Percentiles rank a stretch among this genome's conserved stretches.
Evolutionary conservation across 2,113 vertebrate species (phyloP).

Genomic region (Atractosteus spatula): DNA sequence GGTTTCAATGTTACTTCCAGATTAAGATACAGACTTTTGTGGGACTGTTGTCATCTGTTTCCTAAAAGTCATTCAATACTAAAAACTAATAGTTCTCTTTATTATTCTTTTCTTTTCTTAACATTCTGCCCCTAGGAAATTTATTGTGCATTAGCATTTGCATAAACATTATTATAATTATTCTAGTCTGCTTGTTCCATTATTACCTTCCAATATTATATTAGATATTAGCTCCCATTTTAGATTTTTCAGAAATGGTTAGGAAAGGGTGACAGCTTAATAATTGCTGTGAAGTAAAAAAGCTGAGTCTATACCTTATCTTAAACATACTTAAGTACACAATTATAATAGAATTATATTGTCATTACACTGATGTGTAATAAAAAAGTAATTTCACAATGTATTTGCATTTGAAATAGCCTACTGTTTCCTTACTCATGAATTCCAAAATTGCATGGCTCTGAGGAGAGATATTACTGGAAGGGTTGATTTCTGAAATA

Average conservation of each 20-base stretch:
- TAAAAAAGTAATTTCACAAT: constrained; percentile 30
- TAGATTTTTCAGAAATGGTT: constrained; percentile 21
- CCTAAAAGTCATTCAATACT: constrained; percentile 4
- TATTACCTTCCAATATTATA: constrained; percentile 19
- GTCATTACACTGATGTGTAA: constrained; percentile 27
- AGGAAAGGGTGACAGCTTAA: constrained; percentile 18
- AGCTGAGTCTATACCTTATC: constrained; percentile 15
- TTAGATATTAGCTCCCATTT: constrained; percentile 10
- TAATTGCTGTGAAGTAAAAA: constrained; percentile 13
- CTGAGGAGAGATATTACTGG: not conserved
- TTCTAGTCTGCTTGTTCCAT: constrained; percentile 18
- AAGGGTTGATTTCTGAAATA: not conserved
- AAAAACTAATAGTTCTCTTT: constrained; percentile 14
- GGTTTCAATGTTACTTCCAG: not conserved
- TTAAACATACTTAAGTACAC: constrained; percentile 34
- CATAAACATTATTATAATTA: constrained; percentile 24
- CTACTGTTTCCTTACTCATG: constrained; percentile 7
- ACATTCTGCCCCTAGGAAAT: constrained; percentile 8
- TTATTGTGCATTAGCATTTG: constrained; percentile 16
- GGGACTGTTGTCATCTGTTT: too few relatives aligned
- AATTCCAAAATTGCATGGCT: constrained; percentile 9
- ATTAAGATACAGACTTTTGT: constrained; percentile 3
- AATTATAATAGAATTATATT: constrained; percentile 34
- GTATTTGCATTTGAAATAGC: constrained; percentile 44
- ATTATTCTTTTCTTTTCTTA: not conserved